Evolutionary conservation across 2,888 invertebrate species (phyloP), one percentile per base, ranked within the genome.

Genomic region (Branchellion lobata): DNA sequence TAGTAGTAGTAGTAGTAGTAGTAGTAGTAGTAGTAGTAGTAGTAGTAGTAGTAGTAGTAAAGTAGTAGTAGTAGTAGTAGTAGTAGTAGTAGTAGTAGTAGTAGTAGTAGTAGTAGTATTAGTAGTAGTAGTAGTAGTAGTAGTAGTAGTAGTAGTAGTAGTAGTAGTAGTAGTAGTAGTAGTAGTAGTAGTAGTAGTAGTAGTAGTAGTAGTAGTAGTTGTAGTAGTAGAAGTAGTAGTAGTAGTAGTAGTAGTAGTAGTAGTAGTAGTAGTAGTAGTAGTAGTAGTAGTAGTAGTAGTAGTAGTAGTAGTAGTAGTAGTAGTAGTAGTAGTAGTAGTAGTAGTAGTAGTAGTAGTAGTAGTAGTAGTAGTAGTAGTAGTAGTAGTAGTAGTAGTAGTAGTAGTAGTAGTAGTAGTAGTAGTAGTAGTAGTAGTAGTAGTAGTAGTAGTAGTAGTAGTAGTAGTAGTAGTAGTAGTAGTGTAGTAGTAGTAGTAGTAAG

Each of bases 301-400:
- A 80, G 81, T 76, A 80, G 81, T 80, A 80, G 81, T 81, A 80
- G 81, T 80, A 80, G 81, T 80, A 79, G 74, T 69, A 79, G 80
- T 68, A 75, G 27, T 65, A 79, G 57, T 36, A 81, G 51, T 73
- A 79, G 57, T 61, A 40, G 79, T 72, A 31, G 31, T 75, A 80
- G 80, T 78, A 78, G 80, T 40, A 77, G 74, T 80, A 79, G 78
- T 72, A 72, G 72, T 72, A 72, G 79, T 79, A 80, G 79, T 61
- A 80, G 80, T 61, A 79, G 74, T 80, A 80, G 80, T 74, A 79
- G 79, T 74, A 80, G 80, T 80, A 80, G 80, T 57, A 79, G 80
- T 61, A 79, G 80, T 80, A 80, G 78, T 57, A 80, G 71, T 79
- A 79, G 78, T 80, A 80, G 78, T 71, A 80, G 79, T 74, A 75